A percentile compares a stretch with the other conserved stretches of the same genome.
phyloP scores from a whole-genome alignment of 2,888 invertebrate species.

The Cotesia congregata region DNA sequence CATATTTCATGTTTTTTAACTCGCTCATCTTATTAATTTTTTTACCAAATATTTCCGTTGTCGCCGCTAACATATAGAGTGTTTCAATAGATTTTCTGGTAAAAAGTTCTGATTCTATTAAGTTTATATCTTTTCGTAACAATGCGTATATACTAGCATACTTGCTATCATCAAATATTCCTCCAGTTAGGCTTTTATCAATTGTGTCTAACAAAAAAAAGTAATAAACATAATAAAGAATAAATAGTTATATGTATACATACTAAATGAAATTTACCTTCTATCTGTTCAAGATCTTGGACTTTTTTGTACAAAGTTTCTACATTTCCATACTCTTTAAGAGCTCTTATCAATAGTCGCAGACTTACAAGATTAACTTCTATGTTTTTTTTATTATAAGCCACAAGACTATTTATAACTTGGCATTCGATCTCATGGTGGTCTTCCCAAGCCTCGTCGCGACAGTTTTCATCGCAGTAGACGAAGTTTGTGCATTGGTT shows the following conservation, averaged over 20 bases:
- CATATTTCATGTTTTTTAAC: neutral
- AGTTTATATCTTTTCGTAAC: neutral
- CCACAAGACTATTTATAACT: neutral
- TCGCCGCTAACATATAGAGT: neutral
- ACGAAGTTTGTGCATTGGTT: slow-evolving; percentile 75
- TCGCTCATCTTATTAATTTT: neutral
- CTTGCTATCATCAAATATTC: neutral
- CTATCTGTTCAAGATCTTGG: neutral
- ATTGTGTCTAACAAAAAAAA: neutral
- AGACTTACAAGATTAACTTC: neutral
- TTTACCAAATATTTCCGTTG: neutral
- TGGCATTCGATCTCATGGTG: slow-evolving; percentile 66
- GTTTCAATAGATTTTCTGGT: neutral
- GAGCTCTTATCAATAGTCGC: slow-evolving; percentile 9
- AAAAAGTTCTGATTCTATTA: neutral
- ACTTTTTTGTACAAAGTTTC: neutral
- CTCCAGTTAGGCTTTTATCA: neutral
- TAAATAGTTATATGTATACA: neutral
- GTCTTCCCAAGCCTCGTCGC: slow-evolving; percentile 74
- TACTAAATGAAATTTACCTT: neutral
- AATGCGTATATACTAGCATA: slow-evolving; percentile 5
- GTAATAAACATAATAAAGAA: neutral
- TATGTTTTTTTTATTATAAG: too few species aligned
- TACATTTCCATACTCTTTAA: slow-evolving; percentile 6
- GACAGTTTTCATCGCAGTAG: slow-evolving; percentile 79